Evolutionary conservation across 2,888 invertebrate genomes (phyloP).

Genomic region (Chorisops tibialis): DNA sequence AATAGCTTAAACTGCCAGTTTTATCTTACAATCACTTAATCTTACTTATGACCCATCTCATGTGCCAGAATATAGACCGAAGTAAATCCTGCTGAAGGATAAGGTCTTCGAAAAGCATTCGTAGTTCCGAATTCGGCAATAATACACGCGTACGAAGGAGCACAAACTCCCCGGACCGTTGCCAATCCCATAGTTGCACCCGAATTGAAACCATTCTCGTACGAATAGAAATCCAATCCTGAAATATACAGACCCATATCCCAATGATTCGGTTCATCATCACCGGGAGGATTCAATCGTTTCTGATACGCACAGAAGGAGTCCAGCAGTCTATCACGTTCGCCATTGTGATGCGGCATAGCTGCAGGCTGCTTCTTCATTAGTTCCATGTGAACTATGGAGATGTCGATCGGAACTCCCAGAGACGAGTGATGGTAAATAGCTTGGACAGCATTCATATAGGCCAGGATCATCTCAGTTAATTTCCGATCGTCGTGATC

Average conservation of each 20-base stretch:
- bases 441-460: conserved; percentile 76
- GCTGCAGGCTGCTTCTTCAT: conserved; percentile 63
- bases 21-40: not conserved
- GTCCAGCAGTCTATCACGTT: conserved; percentile 65
- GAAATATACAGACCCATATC: conserved; percentile 76
- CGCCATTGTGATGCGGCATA: conserved; percentile 63
- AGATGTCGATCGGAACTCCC: conserved; percentile 63
- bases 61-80: conserved; percentile 79
- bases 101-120: conserved; percentile 70
- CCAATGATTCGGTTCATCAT: conserved; percentile 71
- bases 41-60: conserved; percentile 81
- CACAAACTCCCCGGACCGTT: conserved; percentile 74
- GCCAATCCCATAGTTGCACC: conserved; percentile 78
- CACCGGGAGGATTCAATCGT: conserved; percentile 62
- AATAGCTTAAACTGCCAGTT: not conserved
- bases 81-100: conserved; percentile 80
- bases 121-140: conserved; percentile 75
- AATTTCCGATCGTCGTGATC: conserved; percentile 63
- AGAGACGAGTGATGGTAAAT: conserved; percentile 74
- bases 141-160: conserved; percentile 69
- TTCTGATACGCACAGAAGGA: conserved; percentile 72
- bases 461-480: conserved; percentile 72
- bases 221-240: conserved; percentile 56
- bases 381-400: conserved; percentile 67
- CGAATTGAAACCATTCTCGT: conserved; percentile 66